A percentile compares a stretch with the other conserved stretches of the same genome.
Conservation (phyloP, 2,113 vertebrate genomes). For the Syngnathoides biaculeatus region DNA sequence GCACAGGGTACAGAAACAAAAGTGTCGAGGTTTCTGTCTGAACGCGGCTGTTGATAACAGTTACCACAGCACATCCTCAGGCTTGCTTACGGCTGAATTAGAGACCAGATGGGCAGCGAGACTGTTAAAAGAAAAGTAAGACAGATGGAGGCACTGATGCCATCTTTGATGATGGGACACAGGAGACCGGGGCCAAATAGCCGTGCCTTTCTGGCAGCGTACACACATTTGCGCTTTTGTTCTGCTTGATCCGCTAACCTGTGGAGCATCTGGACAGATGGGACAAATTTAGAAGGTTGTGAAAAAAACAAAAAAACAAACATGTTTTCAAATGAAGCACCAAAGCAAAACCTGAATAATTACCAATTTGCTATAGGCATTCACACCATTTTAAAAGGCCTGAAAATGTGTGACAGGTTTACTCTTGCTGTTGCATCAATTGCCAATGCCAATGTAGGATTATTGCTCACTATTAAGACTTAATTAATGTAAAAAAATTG, state of each 20-base stretch:
- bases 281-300: slow-evolving; percentile 21
- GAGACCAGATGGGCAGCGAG: slow-evolving; percentile 25
- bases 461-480: background rate
- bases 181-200: slow-evolving; percentile 22
- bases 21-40: background rate
- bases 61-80: background rate
- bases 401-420: background rate
- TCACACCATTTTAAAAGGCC: slow-evolving; percentile 26
- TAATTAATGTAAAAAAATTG: background rate
- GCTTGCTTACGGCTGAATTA: background rate
- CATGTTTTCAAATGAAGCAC: slow-evolving; percentile 13
- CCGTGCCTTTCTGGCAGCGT: slow-evolving; percentile 37
- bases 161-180: slow-evolving; percentile 54
- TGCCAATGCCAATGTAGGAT: background rate
- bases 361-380: slow-evolving; percentile 11
- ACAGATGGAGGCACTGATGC: slow-evolving; percentile 62
- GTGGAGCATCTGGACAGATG: slow-evolving; percentile 35
- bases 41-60: background rate
- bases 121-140: slow-evolving; percentile 17
- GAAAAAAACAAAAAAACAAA: slow-evolving; percentile 11
- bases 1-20: background rate
- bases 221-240: slow-evolving; percentile 52
- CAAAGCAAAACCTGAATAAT: slow-evolving; percentile 23
- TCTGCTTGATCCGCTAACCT: slow-evolving; percentile 46
- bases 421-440: slow-evolving; percentile 7